A percentile compares a stretch with the other conserved stretches of the same genome.
phyloP scores from a whole-genome alignment of 2,888 invertebrate species.

The Yponomeuta sedellus region DNA sequence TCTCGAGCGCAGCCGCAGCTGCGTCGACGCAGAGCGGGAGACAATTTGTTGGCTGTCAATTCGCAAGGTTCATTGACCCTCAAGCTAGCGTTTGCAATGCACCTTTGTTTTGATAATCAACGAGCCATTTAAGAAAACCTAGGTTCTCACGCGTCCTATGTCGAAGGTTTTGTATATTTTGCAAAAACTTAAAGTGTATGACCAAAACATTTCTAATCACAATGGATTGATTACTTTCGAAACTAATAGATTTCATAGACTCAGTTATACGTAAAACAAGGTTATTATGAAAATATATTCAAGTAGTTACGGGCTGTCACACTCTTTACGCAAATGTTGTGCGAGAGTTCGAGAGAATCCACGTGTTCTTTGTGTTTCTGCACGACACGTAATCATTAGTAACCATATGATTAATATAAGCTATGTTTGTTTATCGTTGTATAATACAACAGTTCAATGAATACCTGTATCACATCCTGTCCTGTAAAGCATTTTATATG shows the following conservation, averaged over 20 bases:
- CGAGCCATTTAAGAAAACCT: not conserved
- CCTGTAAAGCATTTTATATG: no score
- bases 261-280: not conserved
- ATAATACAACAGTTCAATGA: not conserved
- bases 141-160: not conserved
- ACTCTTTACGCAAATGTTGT: not conserved
- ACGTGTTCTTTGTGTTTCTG: not conserved
- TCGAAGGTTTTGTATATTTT: slow-evolving; percentile 10
- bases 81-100: slow-evolving; percentile 17
- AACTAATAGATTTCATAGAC: not conserved
- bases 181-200: not conserved
- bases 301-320: not conserved
- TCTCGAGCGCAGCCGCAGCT: not conserved
- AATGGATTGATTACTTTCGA: not conserved
- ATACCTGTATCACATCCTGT: no score
- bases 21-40: slow-evolving; percentile 4
- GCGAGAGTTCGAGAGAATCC: not conserved
- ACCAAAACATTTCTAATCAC: not conserved
- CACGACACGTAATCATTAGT: not conserved
- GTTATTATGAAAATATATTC: not conserved
- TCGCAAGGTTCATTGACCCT: slow-evolving; percentile 59
- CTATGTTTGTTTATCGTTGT: not conserved
- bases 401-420: not conserved
- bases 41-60: slow-evolving; percentile 35
- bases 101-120: not conserved